Percentiles rank a stretch among this genome's conserved stretches.
These are phyloP conservation scores for Stenolophus ochropezus DNA, from an alignment of 2,888 invertebrate species.

Conservation along the genomic window DNA sequence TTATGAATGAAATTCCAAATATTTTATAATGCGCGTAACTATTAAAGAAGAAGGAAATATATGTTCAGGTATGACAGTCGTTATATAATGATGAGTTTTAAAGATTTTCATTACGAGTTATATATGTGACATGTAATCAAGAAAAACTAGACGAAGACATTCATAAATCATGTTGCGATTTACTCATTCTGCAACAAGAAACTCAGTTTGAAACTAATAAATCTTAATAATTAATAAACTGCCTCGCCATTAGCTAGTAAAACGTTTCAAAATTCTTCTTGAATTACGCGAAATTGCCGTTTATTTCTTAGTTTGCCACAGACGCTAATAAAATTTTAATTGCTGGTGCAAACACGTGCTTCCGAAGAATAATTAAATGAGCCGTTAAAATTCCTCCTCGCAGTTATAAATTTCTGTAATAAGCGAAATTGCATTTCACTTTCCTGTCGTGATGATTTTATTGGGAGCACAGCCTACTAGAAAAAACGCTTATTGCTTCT, in stretches of 20 bases:
- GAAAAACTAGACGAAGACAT: neutral
- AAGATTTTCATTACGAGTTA: neutral
- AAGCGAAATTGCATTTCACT: constrained; percentile 44
- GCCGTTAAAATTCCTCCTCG: constrained; percentile 41
- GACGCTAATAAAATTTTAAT: constrained; percentile 42
- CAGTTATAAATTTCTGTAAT: constrained; percentile 43
- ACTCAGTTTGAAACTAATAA: constrained; percentile 21
- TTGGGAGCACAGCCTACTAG: neutral
- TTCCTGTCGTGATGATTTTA: constrained; percentile 16
- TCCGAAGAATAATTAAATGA: constrained; percentile 40
- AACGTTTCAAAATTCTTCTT: constrained; percentile 23
- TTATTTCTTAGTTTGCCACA: constrained; percentile 41
- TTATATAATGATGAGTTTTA: neutral
- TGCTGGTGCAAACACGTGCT: constrained; percentile 24
- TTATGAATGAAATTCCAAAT: no score
- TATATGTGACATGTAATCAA: neutral
- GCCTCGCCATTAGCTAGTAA: constrained; percentile 3
- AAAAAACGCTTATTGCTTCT: neutral
- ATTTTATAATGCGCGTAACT: no score
- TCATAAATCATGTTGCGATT: constrained; percentile 1
- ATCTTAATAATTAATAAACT: constrained; percentile 43
- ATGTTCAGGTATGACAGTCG: neutral
- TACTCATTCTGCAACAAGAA: constrained; percentile 12
- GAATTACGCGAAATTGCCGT: constrained; percentile 32
- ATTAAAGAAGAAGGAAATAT: neutral